phyloP scores from a whole-genome alignment of 2,888 invertebrate species.

The Macaria notata region DNA sequence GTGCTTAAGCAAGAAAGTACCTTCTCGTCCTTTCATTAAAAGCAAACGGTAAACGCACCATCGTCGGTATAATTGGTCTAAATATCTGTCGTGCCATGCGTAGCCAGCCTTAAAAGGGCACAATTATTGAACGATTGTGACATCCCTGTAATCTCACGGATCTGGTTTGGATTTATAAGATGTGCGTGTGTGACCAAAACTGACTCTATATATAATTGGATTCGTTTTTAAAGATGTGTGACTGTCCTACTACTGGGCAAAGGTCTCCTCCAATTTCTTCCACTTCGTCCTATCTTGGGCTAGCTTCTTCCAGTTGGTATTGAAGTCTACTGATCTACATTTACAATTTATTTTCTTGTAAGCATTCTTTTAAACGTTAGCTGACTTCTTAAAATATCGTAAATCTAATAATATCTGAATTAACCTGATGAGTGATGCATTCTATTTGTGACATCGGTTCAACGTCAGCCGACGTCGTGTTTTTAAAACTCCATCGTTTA shows the following conservation, averaged over 20 bases:
- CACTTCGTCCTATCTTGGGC: too few relatives aligned
- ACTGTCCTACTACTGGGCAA: background rate
- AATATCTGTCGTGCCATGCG: slow-evolving; percentile 3
- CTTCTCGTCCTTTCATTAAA: too few relatives aligned
- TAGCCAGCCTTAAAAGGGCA: slow-evolving; percentile 13
- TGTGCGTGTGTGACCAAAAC: slow-evolving; percentile 12
- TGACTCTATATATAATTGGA: background rate
- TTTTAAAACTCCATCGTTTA: slow-evolving; percentile 18
- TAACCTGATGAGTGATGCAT: slow-evolving; percentile 21
- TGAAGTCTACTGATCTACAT: too few relatives aligned
- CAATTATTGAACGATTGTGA: slow-evolving; percentile 22
- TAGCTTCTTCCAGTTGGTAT: too few relatives aligned
- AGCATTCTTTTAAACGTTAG: too few relatives aligned
- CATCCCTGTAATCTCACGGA: slow-evolving; percentile 3
- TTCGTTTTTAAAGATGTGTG: background rate
- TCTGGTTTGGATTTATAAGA: slow-evolving; percentile 9
- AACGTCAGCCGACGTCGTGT: slow-evolving; percentile 9
- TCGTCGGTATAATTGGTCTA: slow-evolving; percentile 4
- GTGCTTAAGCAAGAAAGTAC: too few relatives aligned
- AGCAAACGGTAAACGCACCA: too few relatives aligned
- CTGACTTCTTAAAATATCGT: too few relatives aligned
- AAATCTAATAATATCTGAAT: slow-evolving; percentile 13
- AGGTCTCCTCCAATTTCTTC: too few relatives aligned
- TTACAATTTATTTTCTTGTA: too few relatives aligned
- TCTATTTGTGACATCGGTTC: slow-evolving; percentile 18